Evolutionary conservation across 1,140 invertebrate genomes (phyloP), one percentile per base, ranked within the genome.

Genomic region (Bilobella aurantiaca): DNA sequence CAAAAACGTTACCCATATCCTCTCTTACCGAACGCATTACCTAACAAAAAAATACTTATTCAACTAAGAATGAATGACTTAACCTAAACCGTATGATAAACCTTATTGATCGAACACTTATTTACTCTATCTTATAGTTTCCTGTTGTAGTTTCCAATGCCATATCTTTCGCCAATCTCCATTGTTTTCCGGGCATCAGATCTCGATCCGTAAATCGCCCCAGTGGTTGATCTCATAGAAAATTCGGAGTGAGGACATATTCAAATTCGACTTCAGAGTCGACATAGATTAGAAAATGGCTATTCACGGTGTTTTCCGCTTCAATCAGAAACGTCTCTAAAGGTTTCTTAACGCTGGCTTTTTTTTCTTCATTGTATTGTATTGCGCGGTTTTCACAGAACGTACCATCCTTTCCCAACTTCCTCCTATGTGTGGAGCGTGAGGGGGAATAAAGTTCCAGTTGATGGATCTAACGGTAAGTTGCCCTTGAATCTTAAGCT

Each of bases 391-490:
- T 67, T 78, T 78, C 16, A 73, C 71, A 1, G 72, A 70, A 67
- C 75, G 74, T 0, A 78, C 72, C 27, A 69, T 71, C 3, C 71
- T 68, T 71, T 78, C 76, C 71, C 76, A 77, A 3, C 72, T 32
- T 14, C 75, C 74, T 8, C 75, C n/a, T n/a, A n/a, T n/a, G n/a
- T n/a, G n/a, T n/a, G n/a, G n/a, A n/a, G n/a, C n/a, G n/a, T n/a
- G n/a, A n/a, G n/a, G n/a, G n/a, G n/a, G n/a, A n/a, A n/a, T n/a
- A n/a, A n/a, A n/a, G n/a, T n/a, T n/a, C n/a, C n/a, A n/a, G n/a
- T n/a, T n/a, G n/a, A n/a, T n/a, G n/a, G n/a, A n/a, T n/a, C n/a
- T n/a, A n/a, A n/a, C n/a, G n/a, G n/a, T n/a, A n/a, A n/a, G n/a
- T n/a, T n/a, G n/a, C n/a, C n/a, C n/a, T n/a, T n/a, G n/a, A n/a